Evolutionary conservation across 2,113 vertebrate species (phyloP).

Genomic region (Bagarius yarrelli): DNA sequence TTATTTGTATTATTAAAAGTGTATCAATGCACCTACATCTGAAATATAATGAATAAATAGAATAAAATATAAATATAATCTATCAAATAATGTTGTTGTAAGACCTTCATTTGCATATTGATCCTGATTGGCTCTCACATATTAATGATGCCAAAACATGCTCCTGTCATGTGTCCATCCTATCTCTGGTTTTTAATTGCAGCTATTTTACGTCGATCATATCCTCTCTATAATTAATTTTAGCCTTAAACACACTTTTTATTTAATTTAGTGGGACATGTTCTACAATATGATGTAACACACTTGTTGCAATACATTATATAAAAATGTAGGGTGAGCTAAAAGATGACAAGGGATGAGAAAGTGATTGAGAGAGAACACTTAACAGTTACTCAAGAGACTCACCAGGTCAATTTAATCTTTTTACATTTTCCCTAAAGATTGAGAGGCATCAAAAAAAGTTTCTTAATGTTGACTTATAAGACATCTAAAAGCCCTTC

Average conservation of each 20-base stretch:
- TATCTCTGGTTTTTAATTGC: not conserved
- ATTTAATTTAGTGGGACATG: not conserved
- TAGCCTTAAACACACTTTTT: not conserved
- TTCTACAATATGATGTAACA: not conserved
- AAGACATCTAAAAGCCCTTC: not conserved
- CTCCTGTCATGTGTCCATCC: not conserved
- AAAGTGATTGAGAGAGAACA: constrained; percentile 19
- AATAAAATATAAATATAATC: not conserved
- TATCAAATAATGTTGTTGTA: not conserved
- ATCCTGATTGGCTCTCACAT: not conserved
- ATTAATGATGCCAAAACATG: not conserved
- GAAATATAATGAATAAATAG: too few relatives aligned
- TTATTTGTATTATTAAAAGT: too few relatives aligned
- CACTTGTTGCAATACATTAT: not conserved
- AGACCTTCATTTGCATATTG: not conserved
- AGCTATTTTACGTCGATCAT: not conserved
- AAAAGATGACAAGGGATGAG: constrained; percentile 34
- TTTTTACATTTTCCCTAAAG: constrained; percentile 26
- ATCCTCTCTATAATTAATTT: not conserved
- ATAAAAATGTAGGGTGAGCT: constrained; percentile 15
- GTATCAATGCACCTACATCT: too few relatives aligned
- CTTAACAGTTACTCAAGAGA: constrained; percentile 36
- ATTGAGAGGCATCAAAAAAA: constrained; percentile 26
- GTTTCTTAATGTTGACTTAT: constrained; percentile 21
- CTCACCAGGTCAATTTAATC: constrained; percentile 17